Evolutionary conservation across 2,113 vertebrate genomes (phyloP), one percentile per base, ranked within the genome.

Genomic region (Stegostoma tigrinum): DNA sequence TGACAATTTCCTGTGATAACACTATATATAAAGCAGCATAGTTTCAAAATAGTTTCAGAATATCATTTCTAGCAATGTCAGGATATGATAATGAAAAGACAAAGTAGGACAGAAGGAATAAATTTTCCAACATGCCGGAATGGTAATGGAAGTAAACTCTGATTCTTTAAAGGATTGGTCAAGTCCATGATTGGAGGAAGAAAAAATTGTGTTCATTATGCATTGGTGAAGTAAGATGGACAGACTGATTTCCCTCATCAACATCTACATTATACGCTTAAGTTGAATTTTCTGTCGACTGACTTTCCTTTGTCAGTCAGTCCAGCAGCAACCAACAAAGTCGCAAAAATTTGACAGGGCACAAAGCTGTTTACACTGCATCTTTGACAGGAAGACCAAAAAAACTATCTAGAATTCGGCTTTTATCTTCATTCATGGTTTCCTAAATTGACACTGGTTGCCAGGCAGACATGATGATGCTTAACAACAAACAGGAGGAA

Each of bases 401-500:
- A 93, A 48, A 48, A 66, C 67, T 5, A 91, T 66, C 14, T 5
- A 93, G 89, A 93, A 66, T 64, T 66, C 10, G 34, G n/a, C n/a
- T 93, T 83, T 83, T 83, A 83, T 6, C 80, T 38, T 93, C 52
- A 61, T 61, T 30, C 48, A 90, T 64, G 87, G 87, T 27, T 61
- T 61, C 24, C 48, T n/a, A 75, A 95, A 34, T 95, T 68, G 52
- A 95, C 27, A 52, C 94, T 34, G 45, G 12, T 42, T 75, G 42
- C 68, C 52, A 6, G 38, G 30, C 21, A 68, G 67, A 52, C 24
- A 52, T 30, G 14, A 72, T 14, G 75, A 27, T 42, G 6, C 52
- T 95, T 52, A 95, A 30, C 68, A 72, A 95, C 87, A 90, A 52
- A 52, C 67, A 95, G 64, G 48, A 23, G 93, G 38, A 72, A 30